Conservation (phyloP, 1,140 invertebrate species). For the Brachionus calyciflorus region DNA sequence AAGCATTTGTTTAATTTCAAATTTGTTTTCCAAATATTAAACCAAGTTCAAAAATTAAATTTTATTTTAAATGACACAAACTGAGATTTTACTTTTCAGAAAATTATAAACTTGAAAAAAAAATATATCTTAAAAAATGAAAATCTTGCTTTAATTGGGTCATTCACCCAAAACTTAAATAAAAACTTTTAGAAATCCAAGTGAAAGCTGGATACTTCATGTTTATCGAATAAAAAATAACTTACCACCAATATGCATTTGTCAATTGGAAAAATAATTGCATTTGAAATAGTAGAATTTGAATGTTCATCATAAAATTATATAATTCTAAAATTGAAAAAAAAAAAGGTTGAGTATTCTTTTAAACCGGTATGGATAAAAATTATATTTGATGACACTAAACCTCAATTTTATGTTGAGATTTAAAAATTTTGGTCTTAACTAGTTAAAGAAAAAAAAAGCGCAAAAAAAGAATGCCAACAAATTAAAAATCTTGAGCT, state of each 20-base stretch:
- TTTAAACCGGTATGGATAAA: constrained; percentile 9
- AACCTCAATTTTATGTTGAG: neutral
- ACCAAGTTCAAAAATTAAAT: no score
- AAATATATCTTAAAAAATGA: no score
- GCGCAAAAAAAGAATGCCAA: constrained; percentile 33
- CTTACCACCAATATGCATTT: constrained; percentile 23
- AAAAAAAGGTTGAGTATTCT: neutral
- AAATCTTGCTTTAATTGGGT: no score
- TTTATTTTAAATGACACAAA: no score
- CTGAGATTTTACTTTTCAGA: no score
- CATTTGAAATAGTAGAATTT: neutral
- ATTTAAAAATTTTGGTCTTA: constrained; percentile 30
- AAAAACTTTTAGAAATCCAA: neutral
- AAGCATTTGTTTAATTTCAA: no score
- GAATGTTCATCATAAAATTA: neutral
- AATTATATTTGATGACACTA: neutral
- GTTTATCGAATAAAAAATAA: neutral
- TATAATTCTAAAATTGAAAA: neutral
- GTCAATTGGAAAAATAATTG: neutral
- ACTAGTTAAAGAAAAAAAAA: no score
- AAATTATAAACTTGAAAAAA: no score
- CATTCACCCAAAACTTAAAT: neutral
- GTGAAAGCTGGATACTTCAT: no score
- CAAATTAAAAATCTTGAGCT: constrained; percentile 33
- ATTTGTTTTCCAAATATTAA: no score